Base-by-base conservation (phyloP, 1,140 invertebrate genomes). In the Bilobella aurantiaca region DNA sequence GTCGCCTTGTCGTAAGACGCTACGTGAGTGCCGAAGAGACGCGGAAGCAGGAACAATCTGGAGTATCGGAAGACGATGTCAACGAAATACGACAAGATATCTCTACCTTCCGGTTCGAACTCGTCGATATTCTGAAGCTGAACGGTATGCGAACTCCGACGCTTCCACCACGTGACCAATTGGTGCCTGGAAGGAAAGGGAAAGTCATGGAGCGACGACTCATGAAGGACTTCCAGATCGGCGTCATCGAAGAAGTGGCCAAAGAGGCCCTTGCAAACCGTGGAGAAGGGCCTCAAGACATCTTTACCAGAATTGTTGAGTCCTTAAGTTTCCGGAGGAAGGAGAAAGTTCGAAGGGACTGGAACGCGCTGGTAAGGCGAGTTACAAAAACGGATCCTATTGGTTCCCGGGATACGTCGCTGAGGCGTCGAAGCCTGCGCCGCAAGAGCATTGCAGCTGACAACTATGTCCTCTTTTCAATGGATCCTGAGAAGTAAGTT, bases 1-100 rank as follows among this genome's bases (percentile, higher is more conserved):
- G 49, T 53, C 49, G 49, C 8, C 49, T 53, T 16, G 49, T 98
- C 71, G 93, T 98, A 18, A 84, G 93, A 57, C 84, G 91, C 5
- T 98, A 98, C 80, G 91, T 98, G 63, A 97, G 93, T 29, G 89
- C 93, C 56, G 91, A 96, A 77, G 93, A 97, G 78, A 81, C 93
- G 37, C 93, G 49, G 21, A 53, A 92, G 76, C 90, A 91, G 0
- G 92, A 96, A 74, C 88, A 89, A 74, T 89, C 95, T 78, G 93
- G 93, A n/a, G 94, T 98, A 5, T 97, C 93, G 0, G 94, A 97
- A 79, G 95, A 98, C 75, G 95, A 98, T 79, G 90, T 98, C 31
- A 98, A 97, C 78, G 95, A 99, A 81, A 96, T 98, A 67, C 98
- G 98, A 78, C 94, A 98, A 79, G 94, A 97, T 77, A 96, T 98